phyloP scores from a whole-genome alignment of 2,113 vertebrate genomes.

The Pituophis catenifer region DNA sequence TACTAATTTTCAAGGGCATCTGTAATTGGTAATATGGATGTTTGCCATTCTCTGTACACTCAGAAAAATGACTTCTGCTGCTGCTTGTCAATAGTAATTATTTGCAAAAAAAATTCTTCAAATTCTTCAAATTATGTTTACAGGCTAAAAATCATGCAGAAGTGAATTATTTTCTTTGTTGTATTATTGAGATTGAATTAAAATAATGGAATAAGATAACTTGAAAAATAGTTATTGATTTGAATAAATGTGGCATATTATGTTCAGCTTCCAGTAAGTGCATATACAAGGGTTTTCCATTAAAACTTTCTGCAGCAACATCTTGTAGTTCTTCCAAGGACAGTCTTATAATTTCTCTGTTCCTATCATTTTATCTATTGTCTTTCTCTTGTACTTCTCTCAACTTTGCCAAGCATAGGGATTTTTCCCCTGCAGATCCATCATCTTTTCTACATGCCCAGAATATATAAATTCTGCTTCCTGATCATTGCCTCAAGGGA shows the following conservation, averaged over 20 bases:
- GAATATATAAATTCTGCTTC: background rate
- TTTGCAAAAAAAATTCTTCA: background rate
- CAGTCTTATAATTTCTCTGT: background rate
- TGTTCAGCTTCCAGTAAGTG: background rate
- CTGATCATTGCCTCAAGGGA: background rate
- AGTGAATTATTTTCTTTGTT: background rate
- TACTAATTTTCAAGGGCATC: background rate
- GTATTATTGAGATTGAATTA: background rate
- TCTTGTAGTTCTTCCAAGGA: background rate
- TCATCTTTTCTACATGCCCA: background rate
- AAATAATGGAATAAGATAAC: background rate
- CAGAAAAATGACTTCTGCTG: background rate
- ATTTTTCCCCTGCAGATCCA: background rate
- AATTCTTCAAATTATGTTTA: background rate
- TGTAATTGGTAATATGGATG: background rate
- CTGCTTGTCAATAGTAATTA: background rate
- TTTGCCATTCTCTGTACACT: background rate
- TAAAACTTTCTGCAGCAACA: background rate
- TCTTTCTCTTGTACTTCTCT: background rate
- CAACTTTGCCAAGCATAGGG: background rate
- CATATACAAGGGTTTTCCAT: background rate
- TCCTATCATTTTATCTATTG: background rate
- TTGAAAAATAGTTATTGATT: background rate
- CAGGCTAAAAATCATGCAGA: background rate
- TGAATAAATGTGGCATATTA: background rate